Percentiles rank a stretch among this genome's conserved stretches.
Evolutionary conservation across 2,797 vertebrate genomes (phyloP).

Genomic region (Danio albolineatus): DNA sequence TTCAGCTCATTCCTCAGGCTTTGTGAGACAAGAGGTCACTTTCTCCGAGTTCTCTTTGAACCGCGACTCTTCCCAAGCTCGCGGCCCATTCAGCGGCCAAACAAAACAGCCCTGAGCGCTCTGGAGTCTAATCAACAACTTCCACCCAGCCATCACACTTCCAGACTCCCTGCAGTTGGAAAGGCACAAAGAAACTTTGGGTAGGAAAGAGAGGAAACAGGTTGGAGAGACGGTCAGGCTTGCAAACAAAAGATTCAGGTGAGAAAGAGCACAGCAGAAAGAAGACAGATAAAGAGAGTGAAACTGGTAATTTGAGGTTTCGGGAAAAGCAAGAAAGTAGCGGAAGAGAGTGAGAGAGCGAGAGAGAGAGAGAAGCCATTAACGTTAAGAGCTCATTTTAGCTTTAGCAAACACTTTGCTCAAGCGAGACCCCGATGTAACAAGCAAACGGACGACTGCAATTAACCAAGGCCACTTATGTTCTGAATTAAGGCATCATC

Average conservation of each 20-base stretch:
- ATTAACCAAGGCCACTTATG: conserved; percentile 41
- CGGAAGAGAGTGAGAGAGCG: neutral
- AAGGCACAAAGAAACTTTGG: conserved; percentile 56
- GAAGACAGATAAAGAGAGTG: conserved; percentile 4
- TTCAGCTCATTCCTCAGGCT: conserved; percentile 71
- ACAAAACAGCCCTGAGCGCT: conserved; percentile 77
- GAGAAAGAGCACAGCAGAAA: conserved; percentile 4
- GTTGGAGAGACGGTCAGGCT: neutral
- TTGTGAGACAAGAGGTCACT: conserved; percentile 74
- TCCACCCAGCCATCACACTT: conserved; percentile 71
- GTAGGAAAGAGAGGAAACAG: conserved; percentile 29
- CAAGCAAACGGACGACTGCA: conserved; percentile 41
- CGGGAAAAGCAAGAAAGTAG: conserved; percentile 6
- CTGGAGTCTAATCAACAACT: conserved; percentile 76
- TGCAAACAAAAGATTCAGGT: neutral
- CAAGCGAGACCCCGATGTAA: conserved; percentile 27
- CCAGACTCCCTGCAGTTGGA: conserved; percentile 63
- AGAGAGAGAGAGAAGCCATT: conserved; percentile 31
- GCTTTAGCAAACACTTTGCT: conserved; percentile 46
- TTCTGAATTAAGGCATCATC: conserved; percentile 44
- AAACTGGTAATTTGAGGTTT: conserved; percentile 20
- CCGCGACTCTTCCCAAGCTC: conserved; percentile 65
- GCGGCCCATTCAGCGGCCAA: conserved; percentile 76
- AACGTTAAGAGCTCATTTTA: conserved; percentile 50
- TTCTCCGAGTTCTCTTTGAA: conserved; percentile 57